Evolutionary conservation across 2,888 invertebrate species (phyloP), one percentile per base, ranked within the genome.

Genomic region (Drosophila limbata): DNA sequence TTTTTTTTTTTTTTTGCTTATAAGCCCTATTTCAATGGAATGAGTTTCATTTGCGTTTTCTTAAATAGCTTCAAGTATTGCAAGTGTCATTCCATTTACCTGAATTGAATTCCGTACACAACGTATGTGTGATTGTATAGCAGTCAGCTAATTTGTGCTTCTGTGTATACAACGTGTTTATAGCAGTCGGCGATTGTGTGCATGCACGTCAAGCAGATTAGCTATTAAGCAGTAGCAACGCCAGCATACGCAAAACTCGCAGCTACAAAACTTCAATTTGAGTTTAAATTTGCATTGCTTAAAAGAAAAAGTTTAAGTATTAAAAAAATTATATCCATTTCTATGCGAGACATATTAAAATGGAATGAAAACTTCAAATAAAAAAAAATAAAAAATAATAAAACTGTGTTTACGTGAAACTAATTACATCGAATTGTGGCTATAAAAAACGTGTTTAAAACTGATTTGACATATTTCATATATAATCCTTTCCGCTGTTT

Each of bases 401-500:
- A 21, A 33, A 5, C 4, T 4, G 17, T 11, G 33, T 33, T 13
- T 17, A 17, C 33, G 48, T 17, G 33, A 3, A 50, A 21, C n/a
- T 50, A 19, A 50, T 50, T 35, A 50, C 19, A 21, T 35, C 19
- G 35, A 19, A 33, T 48, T 9, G 31, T 33, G 55, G 15, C 4
- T 9, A 33, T 25, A 15, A 39, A 17, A 39, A 44, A 21, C 15
- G 35, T 56, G 33, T 6, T 56, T 10, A 33, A 44, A 35, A 44
- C 33, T n/a, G 15, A 44, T 44, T 44, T 28, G 19, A 53, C 40
- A 28, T 17, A 39, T 28, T 44, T 21, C 19, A 33, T n/a, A n/a
- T n/a, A 4, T 31, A 55, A 55, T 55, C 42, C 55, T 33, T 52
- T 55, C 55, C 55, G 55, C 52, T 17, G 21, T 21, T 51, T 10